phyloP scores from a whole-genome alignment of 2,797 vertebrate genomes.

The Erethizon dorsatum region DNA sequence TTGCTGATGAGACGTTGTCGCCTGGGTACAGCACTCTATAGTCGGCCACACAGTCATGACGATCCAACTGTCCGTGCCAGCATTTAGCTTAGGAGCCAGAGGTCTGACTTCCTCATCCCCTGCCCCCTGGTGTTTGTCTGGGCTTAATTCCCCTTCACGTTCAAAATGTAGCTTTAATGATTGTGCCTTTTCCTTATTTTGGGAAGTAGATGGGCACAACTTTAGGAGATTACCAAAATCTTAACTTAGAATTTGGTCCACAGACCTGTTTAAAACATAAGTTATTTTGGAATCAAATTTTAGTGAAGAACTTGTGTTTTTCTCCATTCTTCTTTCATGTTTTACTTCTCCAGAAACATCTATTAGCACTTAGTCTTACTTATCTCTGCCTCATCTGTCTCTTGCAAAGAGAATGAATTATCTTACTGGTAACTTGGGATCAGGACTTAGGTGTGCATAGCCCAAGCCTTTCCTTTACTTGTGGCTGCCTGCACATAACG shows the following conservation, averaged over 20 bases:
- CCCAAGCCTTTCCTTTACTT: background rate
- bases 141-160: background rate
- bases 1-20: background rate
- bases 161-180: background rate
- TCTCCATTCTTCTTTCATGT: background rate
- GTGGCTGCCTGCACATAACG: background rate
- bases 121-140: background rate
- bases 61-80: background rate
- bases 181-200: background rate
- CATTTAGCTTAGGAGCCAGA: background rate
- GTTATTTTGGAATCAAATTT: background rate
- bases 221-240: background rate
- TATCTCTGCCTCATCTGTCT: background rate
- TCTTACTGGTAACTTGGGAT: background rate
- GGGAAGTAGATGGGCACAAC: background rate
- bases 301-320: background rate
- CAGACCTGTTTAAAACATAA: background rate
- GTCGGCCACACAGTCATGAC: background rate
- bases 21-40: no score
- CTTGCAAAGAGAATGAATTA: background rate
- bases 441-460: background rate
- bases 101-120: background rate
- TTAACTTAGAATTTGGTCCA: background rate
- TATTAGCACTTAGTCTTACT: background rate
- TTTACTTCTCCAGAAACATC: background rate